Percentiles rank a stretch among this genome's conserved stretches.
These are phyloP conservation scores for Cirrhinus mrigala DNA, from an alignment of 2,797 vertebrate species.

Conservation along the genomic window DNA sequence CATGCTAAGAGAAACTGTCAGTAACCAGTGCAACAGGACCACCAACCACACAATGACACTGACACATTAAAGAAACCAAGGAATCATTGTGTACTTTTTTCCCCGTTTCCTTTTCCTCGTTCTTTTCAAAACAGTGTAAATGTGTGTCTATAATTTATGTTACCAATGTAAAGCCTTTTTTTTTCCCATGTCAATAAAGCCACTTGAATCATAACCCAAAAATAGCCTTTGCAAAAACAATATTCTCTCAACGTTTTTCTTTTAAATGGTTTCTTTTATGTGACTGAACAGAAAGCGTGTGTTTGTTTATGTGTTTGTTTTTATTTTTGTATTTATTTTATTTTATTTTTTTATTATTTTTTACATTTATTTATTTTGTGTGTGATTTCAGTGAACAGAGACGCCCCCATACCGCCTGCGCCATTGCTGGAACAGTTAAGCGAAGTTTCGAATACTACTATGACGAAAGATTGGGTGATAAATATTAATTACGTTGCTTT, in stretches of 20 bases:
- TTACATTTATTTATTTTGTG: too few relatives aligned
- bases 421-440: not conserved
- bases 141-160: not conserved
- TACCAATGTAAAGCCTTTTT: not conserved
- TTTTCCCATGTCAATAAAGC: not conserved
- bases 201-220: not conserved
- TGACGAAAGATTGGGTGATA: not conserved
- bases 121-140: not conserved
- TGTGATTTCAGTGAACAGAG: not conserved
- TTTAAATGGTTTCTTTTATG: not conserved
- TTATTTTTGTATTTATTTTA: too few relatives aligned
- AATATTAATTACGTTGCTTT: conserved; percentile 7
- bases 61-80: not conserved
- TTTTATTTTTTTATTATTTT: too few relatives aligned
- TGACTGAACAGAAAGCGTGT: not conserved
- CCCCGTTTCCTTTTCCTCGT: not conserved
- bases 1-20: not conserved
- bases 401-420: not conserved
- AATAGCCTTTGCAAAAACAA: not conserved
- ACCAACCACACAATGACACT: not conserved
- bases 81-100: not conserved
- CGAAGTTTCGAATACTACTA: not conserved
- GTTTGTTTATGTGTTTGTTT: not conserved
- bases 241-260: not conserved
- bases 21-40: not conserved